Evolutionary conservation across 2,888 invertebrate species (phyloP).

Genomic region (Meghimatium bilineatum): DNA sequence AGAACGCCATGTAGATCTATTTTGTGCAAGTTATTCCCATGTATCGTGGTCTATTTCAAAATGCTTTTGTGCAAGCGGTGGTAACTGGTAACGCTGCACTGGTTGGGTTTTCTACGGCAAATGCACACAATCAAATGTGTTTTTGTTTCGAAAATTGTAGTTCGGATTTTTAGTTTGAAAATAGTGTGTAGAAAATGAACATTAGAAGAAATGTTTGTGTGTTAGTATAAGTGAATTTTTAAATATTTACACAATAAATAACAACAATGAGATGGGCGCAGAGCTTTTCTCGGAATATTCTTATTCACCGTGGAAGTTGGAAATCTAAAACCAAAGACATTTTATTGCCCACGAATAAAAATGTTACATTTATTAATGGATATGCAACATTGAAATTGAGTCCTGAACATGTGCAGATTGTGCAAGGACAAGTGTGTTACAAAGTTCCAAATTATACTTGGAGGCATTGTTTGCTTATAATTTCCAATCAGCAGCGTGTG

Average conservation of each 20-base stretch:
- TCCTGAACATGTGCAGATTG: neutral
- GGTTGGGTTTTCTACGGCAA: neutral
- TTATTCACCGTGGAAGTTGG: neutral
- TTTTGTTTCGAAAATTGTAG: neutral
- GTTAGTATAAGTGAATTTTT: neutral
- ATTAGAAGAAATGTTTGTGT: neutral
- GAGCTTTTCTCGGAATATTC: neutral
- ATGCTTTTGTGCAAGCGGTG: too few species aligned
- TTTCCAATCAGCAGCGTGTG: neutral
- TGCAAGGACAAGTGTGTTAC: neutral
- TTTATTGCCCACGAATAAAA: neutral
- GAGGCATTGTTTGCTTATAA: neutral
- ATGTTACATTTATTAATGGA: too few species aligned
- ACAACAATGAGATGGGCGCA: neutral
- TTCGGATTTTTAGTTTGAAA: neutral
- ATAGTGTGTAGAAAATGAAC: neutral
- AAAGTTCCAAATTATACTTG: neutral
- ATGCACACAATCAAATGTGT: neutral
- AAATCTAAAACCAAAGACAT: neutral
- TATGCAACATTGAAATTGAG: neutral
- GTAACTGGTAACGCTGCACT: too few species aligned
- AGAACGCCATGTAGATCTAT: too few species aligned
- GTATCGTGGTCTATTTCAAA: too few species aligned
- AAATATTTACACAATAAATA: neutral
- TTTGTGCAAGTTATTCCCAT: too few species aligned